A percentile compares a stretch with the other conserved stretches of the same genome.
phyloP scores from a whole-genome alignment of 2,888 invertebrate genomes.

The Trisateles emortualis region DNA sequence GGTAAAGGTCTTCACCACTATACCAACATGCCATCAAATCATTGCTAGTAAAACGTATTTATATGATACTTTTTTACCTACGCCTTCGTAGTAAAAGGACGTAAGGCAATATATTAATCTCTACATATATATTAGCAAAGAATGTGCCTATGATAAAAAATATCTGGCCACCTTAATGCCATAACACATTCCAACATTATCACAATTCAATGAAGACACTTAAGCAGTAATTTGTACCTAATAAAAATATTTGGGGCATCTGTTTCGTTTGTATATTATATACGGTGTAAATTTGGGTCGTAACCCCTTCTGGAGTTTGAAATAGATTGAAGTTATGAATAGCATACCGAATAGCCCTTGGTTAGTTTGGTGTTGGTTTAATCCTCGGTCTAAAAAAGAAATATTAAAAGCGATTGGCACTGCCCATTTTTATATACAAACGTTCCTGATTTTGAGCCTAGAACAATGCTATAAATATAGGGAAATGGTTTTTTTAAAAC shows the following conservation, averaged over 20 bases:
- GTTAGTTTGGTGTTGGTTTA: slow-evolving; percentile 11
- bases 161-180: slow-evolving; percentile 14
- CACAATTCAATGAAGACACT: slow-evolving; percentile 41
- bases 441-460: too few relatives aligned
- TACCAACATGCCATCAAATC: too few relatives aligned
- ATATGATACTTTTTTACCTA: too few relatives aligned
- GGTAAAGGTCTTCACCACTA: too few relatives aligned
- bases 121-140: slow-evolving; percentile 27
- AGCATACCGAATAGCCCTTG: slow-evolving; percentile 23
- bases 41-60: too few relatives aligned
- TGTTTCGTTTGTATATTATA: slow-evolving; percentile 59
- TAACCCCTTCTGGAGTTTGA: slow-evolving; percentile 54
- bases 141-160: slow-evolving; percentile 19
- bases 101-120: too few relatives aligned
- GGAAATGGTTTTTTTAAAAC: too few relatives aligned
- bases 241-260: slow-evolving; percentile 67
- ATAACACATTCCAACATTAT: slow-evolving; percentile 41
- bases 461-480: too few relatives aligned
- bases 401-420: too few relatives aligned
- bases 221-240: slow-evolving; percentile 62
- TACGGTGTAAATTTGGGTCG: slow-evolving; percentile 49
- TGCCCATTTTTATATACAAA: too few relatives aligned
- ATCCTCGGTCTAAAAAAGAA: too few relatives aligned
- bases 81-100: too few relatives aligned
- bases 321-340: slow-evolving; percentile 47